Evolutionary conservation across 2,797 vertebrate species (phyloP).

Genomic region (Peromyscus attwateri): DNA sequence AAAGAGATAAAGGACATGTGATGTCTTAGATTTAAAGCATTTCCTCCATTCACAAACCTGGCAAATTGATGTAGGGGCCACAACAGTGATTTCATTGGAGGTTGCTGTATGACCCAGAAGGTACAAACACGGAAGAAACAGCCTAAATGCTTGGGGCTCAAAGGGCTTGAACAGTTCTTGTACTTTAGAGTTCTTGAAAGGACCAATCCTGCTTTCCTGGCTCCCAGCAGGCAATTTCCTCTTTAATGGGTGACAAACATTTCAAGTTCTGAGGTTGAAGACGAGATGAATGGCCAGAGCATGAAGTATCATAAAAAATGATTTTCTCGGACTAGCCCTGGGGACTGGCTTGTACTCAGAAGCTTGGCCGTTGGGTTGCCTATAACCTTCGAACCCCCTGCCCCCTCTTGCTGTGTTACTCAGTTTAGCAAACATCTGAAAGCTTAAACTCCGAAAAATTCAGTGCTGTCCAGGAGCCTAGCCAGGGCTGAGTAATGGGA

Average conservation of each 20-base stretch:
- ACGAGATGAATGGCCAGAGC: background rate
- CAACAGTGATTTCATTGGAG: slow-evolving; percentile 50
- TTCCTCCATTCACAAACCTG: slow-evolving; percentile 50
- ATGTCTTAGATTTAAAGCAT: slow-evolving; percentile 42
- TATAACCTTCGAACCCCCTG: background rate
- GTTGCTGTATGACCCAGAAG: slow-evolving; percentile 27
- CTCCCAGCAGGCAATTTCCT: background rate
- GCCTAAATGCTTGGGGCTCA: background rate
- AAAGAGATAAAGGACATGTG: slow-evolving; percentile 20
- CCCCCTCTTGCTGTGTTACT: background rate
- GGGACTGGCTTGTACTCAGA: background rate
- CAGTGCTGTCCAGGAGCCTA: background rate
- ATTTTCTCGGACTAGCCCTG: background rate
- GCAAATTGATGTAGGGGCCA: background rate
- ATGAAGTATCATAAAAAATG: background rate
- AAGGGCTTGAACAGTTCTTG: background rate
- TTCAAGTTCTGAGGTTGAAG: background rate
- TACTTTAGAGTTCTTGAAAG: slow-evolving; percentile 28
- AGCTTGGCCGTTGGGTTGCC: background rate
- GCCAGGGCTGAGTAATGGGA: slow-evolving; percentile 30
- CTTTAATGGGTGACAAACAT: background rate
- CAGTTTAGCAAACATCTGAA: slow-evolving; percentile 28
- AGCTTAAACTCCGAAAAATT: slow-evolving; percentile 24
- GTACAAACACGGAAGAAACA: slow-evolving; percentile 44
- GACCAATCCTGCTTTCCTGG: background rate